Evolutionary conservation across 1,140 invertebrate species (phyloP), one percentile per base, ranked within the genome.

Genomic region (Lordiphosa collinella): DNA sequence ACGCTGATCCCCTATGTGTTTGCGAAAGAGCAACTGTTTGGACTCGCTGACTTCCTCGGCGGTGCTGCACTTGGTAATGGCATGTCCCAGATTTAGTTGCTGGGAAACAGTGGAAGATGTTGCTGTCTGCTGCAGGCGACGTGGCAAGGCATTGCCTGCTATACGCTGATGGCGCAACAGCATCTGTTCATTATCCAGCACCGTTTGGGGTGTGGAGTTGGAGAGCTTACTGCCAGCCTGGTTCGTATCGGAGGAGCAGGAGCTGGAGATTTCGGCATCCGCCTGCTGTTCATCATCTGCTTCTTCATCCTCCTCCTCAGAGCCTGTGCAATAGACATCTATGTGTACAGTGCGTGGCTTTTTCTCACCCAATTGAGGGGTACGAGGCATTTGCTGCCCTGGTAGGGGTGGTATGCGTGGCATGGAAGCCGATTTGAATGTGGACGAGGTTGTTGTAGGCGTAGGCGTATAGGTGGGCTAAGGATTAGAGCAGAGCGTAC

Each of bases 291-390:
- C 92, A 14, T 90, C 89, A 44, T 94, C 93, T 11, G 64, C 53
- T 22, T 74, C 47, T 57, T 90, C 90, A 11, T 89, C 90, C 34
- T 92, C 92, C n/a, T 90, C 90, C 60, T 94, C 93, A 2, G 93
- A 93, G 1, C 92, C 93, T 0, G 93, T 94, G 72, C 94, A 94
- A 65, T 94, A 94, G 3, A 94, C 94, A 87, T 95, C 94, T 34
- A 94, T 94, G 69, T 94, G 94, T 10, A 94, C 93, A 1, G 93
- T 94, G 46, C 93, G 89, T 2, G 93, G 92, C 67, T 93, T 92
- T 57, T 91, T 92, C 53, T 91, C 90, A 0, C 89, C 67, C 54
- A 89, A 74, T 25, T 73, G 85, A 8, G 65, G 6, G 40, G 9
- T 1, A 10, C 50, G 10, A 10, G 62, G 41, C 1, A 32, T 29